Evolutionary conservation across 92 coral and sea anemone species (phyloP).

Genomic region (Zoanthus solanderi): DNA sequence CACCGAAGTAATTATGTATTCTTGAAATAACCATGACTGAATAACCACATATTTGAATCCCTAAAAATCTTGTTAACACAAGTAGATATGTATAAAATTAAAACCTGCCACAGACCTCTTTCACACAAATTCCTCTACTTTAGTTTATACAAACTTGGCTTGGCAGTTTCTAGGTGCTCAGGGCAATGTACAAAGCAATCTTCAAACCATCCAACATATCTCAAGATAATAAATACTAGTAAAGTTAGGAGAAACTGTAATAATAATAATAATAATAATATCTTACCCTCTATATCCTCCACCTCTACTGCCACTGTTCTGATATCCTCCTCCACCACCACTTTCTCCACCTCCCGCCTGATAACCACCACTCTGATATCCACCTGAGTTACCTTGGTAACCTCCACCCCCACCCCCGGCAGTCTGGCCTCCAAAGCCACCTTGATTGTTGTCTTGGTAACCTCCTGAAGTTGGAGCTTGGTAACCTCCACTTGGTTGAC

Average conservation of each 20-base stretch:
- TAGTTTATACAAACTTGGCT: no score
- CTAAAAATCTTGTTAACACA: no score
- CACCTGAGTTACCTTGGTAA: constrained; percentile 33
- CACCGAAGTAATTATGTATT: background rate
- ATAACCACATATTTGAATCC: background rate
- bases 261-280: background rate
- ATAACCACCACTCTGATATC: constrained; percentile 41
- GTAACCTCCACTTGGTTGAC: constrained; percentile 19
- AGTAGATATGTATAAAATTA: no score
- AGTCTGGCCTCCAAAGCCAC: constrained; percentile 33
- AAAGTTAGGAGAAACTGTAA: background rate
- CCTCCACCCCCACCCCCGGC: constrained; percentile 23
- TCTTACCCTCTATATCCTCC: constrained; percentile 52
- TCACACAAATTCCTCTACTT: no score
- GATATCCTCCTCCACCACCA: constrained; percentile 29
- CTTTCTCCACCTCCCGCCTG: constrained; percentile 36
- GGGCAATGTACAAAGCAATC: no score
- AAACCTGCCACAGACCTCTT: no score
- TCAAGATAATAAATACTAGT: background rate
- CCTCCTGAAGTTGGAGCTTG: constrained; percentile 45
- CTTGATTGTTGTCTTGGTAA: constrained; percentile 38
- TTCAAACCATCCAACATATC: background rate
- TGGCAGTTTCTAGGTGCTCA: no score
- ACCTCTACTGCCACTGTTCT: constrained; percentile 23
- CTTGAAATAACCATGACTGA: background rate